phyloP scores from a whole-genome alignment of 2,113 vertebrate species.

The Eolophus roseicapilla region DNA sequence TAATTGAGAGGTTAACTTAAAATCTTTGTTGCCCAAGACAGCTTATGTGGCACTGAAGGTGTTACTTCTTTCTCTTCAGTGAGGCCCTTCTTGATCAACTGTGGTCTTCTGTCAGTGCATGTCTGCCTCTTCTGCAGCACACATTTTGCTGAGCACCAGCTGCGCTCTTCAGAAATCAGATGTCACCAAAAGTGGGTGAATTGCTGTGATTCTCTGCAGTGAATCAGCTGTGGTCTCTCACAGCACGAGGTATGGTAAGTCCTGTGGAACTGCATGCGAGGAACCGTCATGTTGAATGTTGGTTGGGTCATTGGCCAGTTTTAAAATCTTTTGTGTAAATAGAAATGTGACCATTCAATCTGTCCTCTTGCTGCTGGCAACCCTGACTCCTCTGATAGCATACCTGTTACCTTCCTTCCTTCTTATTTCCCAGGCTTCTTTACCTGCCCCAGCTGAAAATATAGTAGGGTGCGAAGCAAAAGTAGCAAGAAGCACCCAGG shows the following conservation, averaged over 20 bases:
- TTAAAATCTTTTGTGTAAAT: neutral
- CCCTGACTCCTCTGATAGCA: neutral
- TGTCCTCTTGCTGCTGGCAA: neutral
- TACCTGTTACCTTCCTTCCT: neutral
- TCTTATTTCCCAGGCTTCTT: neutral
- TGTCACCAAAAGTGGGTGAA: neutral
- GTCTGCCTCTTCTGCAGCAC: rapidly evolving
- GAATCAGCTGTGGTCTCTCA: neutral
- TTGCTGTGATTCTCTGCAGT: neutral
- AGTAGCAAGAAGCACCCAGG: neutral
- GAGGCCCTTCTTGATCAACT: neutral
- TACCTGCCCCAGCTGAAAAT: neutral
- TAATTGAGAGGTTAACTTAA: neutral
- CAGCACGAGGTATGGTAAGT: rapidly evolving
- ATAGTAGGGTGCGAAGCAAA: rapidly evolving
- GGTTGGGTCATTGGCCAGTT: neutral
- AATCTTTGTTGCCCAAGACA: neutral
- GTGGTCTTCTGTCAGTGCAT: rapidly evolving
- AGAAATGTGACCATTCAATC: neutral
- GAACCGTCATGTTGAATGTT: neutral
- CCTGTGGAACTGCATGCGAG: rapidly evolving
- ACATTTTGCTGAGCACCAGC: neutral
- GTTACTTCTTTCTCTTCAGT: neutral
- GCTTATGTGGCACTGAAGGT: neutral
- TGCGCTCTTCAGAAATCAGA: neutral